Evolutionary conservation across 1,140 invertebrate species (phyloP).

Genomic region (Atta cephalotes): DNA sequence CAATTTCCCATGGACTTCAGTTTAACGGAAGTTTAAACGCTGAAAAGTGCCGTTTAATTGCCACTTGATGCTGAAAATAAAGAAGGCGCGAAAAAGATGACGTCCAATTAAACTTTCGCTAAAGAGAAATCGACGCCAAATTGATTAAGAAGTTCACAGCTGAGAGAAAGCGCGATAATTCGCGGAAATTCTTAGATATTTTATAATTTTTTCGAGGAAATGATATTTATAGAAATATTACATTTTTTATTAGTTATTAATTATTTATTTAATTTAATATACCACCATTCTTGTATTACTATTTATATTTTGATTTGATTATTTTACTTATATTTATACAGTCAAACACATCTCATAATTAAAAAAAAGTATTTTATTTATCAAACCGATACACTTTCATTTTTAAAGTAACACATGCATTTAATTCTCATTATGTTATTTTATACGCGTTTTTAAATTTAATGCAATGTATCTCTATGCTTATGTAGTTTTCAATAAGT

Average conservation of each 20-base stretch:
- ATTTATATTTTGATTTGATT: neutral
- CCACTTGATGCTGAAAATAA: constrained; percentile 49
- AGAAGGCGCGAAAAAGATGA: constrained; percentile 51
- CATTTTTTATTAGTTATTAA: neutral
- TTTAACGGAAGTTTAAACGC: constrained; percentile 45
- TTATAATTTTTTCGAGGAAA: neutral
- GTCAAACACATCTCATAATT: neutral
- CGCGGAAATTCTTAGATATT: constrained; percentile 43
- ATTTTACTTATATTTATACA: neutral
- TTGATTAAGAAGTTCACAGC: constrained; percentile 51
- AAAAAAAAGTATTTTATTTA: neutral
- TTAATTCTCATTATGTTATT: neutral
- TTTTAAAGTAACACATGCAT: neutral
- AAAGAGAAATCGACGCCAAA: constrained; percentile 58
- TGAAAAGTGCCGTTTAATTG: constrained; percentile 49
- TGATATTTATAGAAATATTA: constrained; percentile 1
- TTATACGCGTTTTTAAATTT: neutral
- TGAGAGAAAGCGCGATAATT: constrained; percentile 47
- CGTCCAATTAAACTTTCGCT: constrained; percentile 63
- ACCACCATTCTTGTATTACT: no score
- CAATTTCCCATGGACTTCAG: neutral
- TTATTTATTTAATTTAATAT: constrained; percentile 3
- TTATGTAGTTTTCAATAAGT: neutral
- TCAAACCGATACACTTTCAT: neutral
- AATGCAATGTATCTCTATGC: neutral